phyloP scores from a whole-genome alignment of 2,888 invertebrate genomes.

The Lampropteryx suffumata region DNA sequence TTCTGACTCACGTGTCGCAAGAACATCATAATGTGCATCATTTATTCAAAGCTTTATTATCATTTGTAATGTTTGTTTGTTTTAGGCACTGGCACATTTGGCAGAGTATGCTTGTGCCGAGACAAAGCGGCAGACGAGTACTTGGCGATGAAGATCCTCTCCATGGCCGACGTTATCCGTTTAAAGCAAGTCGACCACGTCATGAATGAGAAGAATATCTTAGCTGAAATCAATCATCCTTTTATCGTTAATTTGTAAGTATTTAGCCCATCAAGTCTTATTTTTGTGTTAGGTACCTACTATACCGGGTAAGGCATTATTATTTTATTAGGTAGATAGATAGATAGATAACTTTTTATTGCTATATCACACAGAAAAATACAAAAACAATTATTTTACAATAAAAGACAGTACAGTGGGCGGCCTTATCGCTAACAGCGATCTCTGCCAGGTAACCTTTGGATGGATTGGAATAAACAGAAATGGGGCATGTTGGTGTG shows the following conservation, averaged over 20 bases:
- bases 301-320: too few relatives aligned
- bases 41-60: conserved; percentile 13
- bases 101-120: conserved; percentile 94
- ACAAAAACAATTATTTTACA: too few relatives aligned
- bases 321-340: too few relatives aligned
- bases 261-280: too few relatives aligned
- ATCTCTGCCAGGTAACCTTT: too few relatives aligned
- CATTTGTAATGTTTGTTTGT: conserved; percentile 39
- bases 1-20: not conserved
- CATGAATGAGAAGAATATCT: conserved; percentile 97
- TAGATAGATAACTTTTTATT: too few relatives aligned
- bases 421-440: too few relatives aligned
- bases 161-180: conserved; percentile 96
- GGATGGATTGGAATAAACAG: too few relatives aligned
- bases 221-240: conserved; percentile 95
- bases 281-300: too few relatives aligned
- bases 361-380: too few relatives aligned
- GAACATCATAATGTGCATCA: conserved; percentile 2
- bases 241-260: conserved; percentile 92
- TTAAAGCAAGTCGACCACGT: conserved; percentile 98
- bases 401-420: too few relatives aligned
- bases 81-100: conserved; percentile 97
- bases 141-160: conserved; percentile 96
- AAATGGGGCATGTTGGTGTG: too few relatives aligned
- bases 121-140: conserved; percentile 91